Conservation (phyloP, 23 tunicate species). For the Botrylloides violaceus region DNA sequence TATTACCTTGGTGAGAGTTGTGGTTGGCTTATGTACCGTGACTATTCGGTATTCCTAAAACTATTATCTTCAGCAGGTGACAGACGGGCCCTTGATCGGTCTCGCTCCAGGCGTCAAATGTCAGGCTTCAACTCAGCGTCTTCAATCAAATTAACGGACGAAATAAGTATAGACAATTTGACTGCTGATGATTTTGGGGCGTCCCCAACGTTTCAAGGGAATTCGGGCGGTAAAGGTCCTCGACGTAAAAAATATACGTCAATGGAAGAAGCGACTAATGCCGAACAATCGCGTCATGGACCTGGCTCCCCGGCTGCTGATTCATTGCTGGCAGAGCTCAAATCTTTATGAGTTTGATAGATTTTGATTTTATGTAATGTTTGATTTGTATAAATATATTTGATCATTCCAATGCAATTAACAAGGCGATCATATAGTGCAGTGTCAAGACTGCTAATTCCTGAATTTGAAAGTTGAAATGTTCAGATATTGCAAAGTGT, state of each 20-base stretch:
- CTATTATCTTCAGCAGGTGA: constrained; percentile 27
- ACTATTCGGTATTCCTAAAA: neutral
- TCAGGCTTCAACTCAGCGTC: constrained; percentile 31
- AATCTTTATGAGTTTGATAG: constrained; percentile 23
- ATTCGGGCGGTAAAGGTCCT: constrained; percentile 1
- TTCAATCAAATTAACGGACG: constrained; percentile 8
- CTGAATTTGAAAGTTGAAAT: too few species aligned
- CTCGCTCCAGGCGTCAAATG: constrained; percentile 55
- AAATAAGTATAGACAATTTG: constrained; percentile 40
- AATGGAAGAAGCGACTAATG: constrained; percentile 58
- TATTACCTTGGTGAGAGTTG: too few species aligned
- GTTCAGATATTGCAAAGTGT: too few species aligned
- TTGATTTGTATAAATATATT: too few species aligned
- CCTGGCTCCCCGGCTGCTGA: constrained; percentile 26
- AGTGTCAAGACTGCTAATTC: too few species aligned
- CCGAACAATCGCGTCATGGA: constrained; percentile 5
- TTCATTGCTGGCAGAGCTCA: constrained; percentile 42
- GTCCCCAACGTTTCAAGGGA: constrained; percentile 26
- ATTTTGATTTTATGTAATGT: neutral
- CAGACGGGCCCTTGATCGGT: constrained; percentile 48
- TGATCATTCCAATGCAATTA: too few species aligned
- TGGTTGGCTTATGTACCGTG: too few species aligned
- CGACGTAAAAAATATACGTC: constrained; percentile 33
- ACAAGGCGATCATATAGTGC: too few species aligned
- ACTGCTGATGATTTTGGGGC: constrained; percentile 60